phyloP scores from a whole-genome alignment of 1,140 invertebrate genomes.

The Aradophagus sp. region DNA sequence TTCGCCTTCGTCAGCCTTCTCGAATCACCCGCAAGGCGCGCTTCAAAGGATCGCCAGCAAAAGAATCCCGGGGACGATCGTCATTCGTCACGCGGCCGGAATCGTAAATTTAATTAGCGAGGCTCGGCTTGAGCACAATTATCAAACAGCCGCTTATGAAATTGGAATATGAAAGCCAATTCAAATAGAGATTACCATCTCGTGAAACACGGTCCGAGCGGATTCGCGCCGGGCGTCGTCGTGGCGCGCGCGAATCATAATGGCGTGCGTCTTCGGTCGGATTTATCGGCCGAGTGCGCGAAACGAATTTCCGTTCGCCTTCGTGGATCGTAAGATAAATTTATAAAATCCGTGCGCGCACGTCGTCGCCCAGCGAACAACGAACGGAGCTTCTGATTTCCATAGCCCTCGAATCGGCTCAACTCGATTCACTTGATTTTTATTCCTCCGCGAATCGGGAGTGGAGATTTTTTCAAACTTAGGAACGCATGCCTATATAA shows the following conservation, averaged over 20 bases:
- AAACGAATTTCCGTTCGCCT: slow-evolving; percentile 34
- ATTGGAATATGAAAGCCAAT: slow-evolving; percentile 29
- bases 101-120: slow-evolving; percentile 50
- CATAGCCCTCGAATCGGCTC: slow-evolving; percentile 43
- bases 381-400: slow-evolving; percentile 50
- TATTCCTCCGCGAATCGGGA: slow-evolving; percentile 50
- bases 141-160: slow-evolving; percentile 18
- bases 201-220: slow-evolving; percentile 7
- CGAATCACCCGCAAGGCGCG: slow-evolving; percentile 7
- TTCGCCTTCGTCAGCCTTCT: slow-evolving; percentile 42
- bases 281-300: slow-evolving; percentile 32
- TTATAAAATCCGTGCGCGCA: slow-evolving; percentile 45
- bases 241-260: slow-evolving; percentile 37
- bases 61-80: slow-evolving; percentile 14
- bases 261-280: slow-evolving; percentile 17
- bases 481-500: slow-evolving; percentile 61
- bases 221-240: slow-evolving; percentile 23
- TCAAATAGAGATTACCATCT: slow-evolving; percentile 30
- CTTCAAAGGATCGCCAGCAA: slow-evolving; percentile 26
- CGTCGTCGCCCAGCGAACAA: slow-evolving; percentile 31
- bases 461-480: slow-evolving; percentile 54
- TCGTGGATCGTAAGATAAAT: slow-evolving; percentile 53
- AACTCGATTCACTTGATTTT: slow-evolving; percentile 54
- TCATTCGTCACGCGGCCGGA: slow-evolving; percentile 19
- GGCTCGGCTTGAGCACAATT: slow-evolving; percentile 9